Base-by-base conservation (phyloP, 92 coral and sea anemone species). In the Ricordea florida region DNA sequence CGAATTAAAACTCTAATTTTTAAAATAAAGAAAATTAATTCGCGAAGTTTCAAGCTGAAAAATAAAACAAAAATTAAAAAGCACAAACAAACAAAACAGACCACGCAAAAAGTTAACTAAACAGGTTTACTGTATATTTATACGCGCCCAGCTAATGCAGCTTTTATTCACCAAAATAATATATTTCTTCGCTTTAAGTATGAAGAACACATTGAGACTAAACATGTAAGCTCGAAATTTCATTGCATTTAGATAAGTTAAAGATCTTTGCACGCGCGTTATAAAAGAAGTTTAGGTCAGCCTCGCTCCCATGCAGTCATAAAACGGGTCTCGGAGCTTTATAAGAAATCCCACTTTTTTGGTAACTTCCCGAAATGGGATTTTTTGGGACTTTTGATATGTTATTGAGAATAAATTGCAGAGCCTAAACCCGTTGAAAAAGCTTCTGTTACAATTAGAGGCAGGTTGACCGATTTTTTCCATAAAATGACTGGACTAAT, bases 311-410 rank as follows among this genome's bases (percentile, higher is more conserved):
- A 73, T 44, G 76, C 53, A 4, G 63, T 21, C 22, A 4, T 35
- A 21, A 6, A 67, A 13, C 21, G 66, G 74, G 18, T 20, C 31
- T 7, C 49, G 23, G 44, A 58, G 66, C 30, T 6, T 36, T 18
- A 7, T 23, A 71, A 44, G 14, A 11, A 71, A 57, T 10, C 27
- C 36, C 18, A 26, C n/a, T 47, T 62, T 72, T 81, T 32, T 31
- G 28, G 42, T 36, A 41, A 30, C 57, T 65, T 63, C 71, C 75
- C 58, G 15, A 40, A 29, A 7, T 65, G 68, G 60, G 76, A 69
- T 32, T 55, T 72, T 62, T 49, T 82, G 67, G 80, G 63, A 73
- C 66, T 82, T 81, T 72, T 53, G 37, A 53, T 82, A 24, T 73
- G 87, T 72, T 82, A 28, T 65, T 9, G 33, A 62, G 87, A 41